Percentiles rank a stretch among this genome's conserved stretches.
Conservation (phyloP, 2,888 invertebrate species). For the Operophtera brumata region DNA sequence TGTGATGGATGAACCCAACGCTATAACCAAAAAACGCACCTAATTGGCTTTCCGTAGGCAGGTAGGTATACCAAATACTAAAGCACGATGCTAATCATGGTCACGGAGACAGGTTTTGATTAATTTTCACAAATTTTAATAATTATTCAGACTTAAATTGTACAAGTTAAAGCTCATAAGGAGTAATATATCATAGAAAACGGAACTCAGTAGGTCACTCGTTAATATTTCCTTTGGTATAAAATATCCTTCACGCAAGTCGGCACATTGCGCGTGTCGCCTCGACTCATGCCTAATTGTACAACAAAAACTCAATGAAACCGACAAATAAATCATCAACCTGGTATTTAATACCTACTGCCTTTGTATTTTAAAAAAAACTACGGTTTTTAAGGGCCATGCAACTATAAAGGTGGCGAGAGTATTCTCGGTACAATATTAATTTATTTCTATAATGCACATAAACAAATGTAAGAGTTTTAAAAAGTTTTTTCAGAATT, state of each 20-base stretch:
- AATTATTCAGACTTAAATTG: slow-evolving; percentile 40
- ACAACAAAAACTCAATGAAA: slow-evolving; percentile 73
- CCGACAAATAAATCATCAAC: slow-evolving; percentile 70
- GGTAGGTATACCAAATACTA: slow-evolving; percentile 45
- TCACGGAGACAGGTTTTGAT: slow-evolving; percentile 34
- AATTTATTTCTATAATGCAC: too few relatives aligned
- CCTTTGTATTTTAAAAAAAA: too few relatives aligned
- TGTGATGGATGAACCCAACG: slow-evolving; percentile 67
- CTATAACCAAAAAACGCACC: slow-evolving; percentile 67
- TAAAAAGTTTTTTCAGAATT: too few relatives aligned
- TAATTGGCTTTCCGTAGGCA: slow-evolving; percentile 68
- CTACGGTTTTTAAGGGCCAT: neutral
- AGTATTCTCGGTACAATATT: too few relatives aligned
- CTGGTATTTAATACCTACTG: slow-evolving; percentile 38
- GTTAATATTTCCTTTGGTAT: slow-evolving; percentile 54
- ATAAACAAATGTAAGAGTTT: too few relatives aligned
- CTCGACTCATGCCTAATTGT: slow-evolving; percentile 62
- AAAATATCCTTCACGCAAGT: slow-evolving; percentile 66
- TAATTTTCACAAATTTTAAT: slow-evolving; percentile 31
- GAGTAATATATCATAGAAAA: slow-evolving; percentile 64
- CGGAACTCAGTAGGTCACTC: slow-evolving; percentile 57
- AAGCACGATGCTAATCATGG: slow-evolving; percentile 52
- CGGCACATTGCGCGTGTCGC: slow-evolving; percentile 47
- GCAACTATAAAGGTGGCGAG: too few relatives aligned
- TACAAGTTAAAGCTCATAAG: slow-evolving; percentile 52